These are phyloP conservation scores for Antennarius striatus DNA, from an alignment of 2,113 vertebrate species.

Conservation along the genomic window DNA sequence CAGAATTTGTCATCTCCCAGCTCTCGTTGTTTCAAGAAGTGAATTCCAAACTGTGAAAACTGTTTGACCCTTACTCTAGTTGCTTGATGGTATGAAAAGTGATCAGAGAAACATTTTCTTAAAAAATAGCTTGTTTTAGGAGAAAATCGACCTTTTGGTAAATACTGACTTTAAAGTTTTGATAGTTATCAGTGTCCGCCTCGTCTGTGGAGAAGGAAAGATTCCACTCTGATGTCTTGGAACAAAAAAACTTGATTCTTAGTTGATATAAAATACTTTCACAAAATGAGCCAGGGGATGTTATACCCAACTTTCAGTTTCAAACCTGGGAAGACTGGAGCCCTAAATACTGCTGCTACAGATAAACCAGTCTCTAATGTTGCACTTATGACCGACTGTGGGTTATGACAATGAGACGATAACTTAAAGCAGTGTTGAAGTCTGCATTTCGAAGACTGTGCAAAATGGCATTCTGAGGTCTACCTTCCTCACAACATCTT, in stretches of 20 bases:
- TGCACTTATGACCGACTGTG: conserved; percentile 35
- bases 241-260: conserved; percentile 39
- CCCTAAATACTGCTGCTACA: conserved; percentile 40
- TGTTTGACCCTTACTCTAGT: conserved; percentile 32
- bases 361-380: conserved; percentile 42
- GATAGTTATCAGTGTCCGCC: conserved; percentile 39
- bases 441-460: conserved; percentile 60
- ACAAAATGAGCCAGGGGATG: conserved; percentile 30
- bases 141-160: conserved; percentile 40
- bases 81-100: conserved; percentile 56
- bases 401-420: conserved; percentile 30
- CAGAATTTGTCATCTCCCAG: conserved; percentile 9
- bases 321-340: conserved; percentile 59
- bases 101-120: conserved; percentile 38
- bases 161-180: conserved; percentile 32
- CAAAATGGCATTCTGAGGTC: conserved; percentile 63
- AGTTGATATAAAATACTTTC: conserved; percentile 61
- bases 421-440: conserved; percentile 50
- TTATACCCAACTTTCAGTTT: conserved; percentile 25
- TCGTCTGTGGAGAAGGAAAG: conserved; percentile 36
- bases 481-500: conserved; percentile 10
- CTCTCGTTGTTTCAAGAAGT: conserved; percentile 46
- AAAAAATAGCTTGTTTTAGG: conserved; percentile 50
- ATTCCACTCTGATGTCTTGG: conserved; percentile 27
- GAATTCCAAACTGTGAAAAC: conserved; percentile 48